Percentiles rank a stretch among this genome's conserved stretches.
phyloP scores from a whole-genome alignment of 2,888 invertebrate genomes.

The Theristus sp. region DNA sequence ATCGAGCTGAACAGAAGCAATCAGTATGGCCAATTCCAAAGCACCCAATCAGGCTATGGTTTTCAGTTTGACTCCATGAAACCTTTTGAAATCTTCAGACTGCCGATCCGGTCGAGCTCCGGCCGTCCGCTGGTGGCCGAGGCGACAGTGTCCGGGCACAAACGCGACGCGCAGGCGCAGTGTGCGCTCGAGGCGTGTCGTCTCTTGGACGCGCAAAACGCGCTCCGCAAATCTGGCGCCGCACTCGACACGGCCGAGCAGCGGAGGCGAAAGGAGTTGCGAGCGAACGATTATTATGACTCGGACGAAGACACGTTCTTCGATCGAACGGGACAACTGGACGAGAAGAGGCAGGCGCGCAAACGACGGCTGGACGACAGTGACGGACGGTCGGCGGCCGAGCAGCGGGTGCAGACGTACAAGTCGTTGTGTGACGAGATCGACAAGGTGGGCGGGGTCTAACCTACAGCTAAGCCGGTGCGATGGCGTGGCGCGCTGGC shows the following conservation, averaged over 20 bases:
- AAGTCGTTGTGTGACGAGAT: constrained; percentile 5
- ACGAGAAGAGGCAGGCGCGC: constrained; percentile 47
- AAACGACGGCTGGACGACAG: constrained; percentile 41
- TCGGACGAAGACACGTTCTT: constrained; percentile 87
- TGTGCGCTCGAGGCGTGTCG: constrained; percentile 87
- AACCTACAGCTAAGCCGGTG: too few species aligned
- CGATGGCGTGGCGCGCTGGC: too few species aligned
- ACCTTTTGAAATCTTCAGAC: too few species aligned
- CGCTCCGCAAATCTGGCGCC: constrained; percentile 44
- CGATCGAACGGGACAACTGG: constrained; percentile 79
- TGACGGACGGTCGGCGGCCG: constrained; percentile 4
- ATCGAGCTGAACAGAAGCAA: too few species aligned
- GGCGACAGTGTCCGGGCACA: constrained; percentile 68
- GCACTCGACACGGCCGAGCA: neutral
- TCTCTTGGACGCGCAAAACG: constrained; percentile 64
- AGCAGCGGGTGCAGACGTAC: constrained; percentile 4
- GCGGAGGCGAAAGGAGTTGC: neutral
- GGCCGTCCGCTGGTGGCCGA: too few species aligned
- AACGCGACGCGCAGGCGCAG: constrained; percentile 75
- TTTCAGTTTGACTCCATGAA: too few species aligned
- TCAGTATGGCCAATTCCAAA: too few species aligned
- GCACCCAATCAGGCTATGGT: too few species aligned
- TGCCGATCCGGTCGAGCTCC: too few species aligned
- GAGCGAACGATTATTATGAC: constrained; percentile 67
- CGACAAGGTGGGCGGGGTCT: neutral